Conservation (phyloP, 1,140 invertebrate genomes). For the Tenebrio molitor region DNA sequence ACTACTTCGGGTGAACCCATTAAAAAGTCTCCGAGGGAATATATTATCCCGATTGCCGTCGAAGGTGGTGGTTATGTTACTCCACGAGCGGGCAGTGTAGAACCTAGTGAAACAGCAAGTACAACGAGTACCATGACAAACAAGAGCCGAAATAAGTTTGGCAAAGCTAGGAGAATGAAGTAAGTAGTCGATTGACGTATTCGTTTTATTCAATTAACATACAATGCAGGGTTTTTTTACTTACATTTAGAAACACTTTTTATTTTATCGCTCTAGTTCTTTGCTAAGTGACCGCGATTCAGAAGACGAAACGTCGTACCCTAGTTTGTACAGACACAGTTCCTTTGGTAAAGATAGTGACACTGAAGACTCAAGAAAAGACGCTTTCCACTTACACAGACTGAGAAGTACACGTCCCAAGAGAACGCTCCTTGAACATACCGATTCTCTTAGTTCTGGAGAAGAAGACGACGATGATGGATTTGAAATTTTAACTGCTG, state of each 20-base stretch:
- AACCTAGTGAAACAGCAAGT: constrained; percentile 75
- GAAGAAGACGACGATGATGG: constrained; percentile 91
- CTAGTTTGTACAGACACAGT: constrained; percentile 62
- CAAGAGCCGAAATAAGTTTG: constrained; percentile 65
- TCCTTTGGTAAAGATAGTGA: constrained; percentile 69
- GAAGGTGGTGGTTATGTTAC: constrained; percentile 90
- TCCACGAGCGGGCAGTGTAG: constrained; percentile 80
- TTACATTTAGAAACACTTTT: too few relatives aligned
- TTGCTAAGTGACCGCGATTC: constrained; percentile 79
- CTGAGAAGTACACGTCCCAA: constrained; percentile 82
- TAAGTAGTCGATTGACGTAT: constrained; percentile 57
- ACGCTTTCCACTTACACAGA: constrained; percentile 79
- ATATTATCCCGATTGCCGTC: constrained; percentile 91
- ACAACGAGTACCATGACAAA: constrained; percentile 66
- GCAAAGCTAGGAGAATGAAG: constrained; percentile 69
- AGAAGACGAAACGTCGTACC: constrained; percentile 76
- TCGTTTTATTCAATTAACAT: neutral
- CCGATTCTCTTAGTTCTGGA: constrained; percentile 87
- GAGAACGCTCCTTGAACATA: constrained; percentile 75
- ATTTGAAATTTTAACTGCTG: constrained; percentile 90
- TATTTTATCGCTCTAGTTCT: too few relatives aligned
- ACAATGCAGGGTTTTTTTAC: too few relatives aligned
- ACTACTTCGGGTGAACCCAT: constrained; percentile 78
- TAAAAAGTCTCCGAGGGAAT: constrained; percentile 88
- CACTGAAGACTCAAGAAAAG: constrained; percentile 67